These are phyloP conservation scores for Alfaro cultratus DNA, from an alignment of 2,797 vertebrate species.

Conservation along the genomic window DNA sequence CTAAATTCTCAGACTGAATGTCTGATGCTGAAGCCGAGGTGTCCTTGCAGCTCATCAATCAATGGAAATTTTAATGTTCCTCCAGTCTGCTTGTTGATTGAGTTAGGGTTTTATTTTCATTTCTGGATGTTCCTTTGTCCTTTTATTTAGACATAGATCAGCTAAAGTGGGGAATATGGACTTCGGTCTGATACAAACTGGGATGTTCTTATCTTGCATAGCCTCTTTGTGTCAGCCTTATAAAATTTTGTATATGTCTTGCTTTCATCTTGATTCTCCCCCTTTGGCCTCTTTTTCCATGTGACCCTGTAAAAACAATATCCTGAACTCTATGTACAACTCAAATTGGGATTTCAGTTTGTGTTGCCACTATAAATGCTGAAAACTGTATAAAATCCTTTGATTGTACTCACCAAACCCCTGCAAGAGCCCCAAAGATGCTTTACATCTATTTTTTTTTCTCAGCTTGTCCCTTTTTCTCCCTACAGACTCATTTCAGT, in stretches of 20 bases:
- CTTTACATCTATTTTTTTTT: slow-evolving; percentile 57
- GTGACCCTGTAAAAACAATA: slow-evolving; percentile 28
- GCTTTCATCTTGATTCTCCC: background rate
- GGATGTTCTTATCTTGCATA: slow-evolving; percentile 25
- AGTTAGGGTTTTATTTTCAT: slow-evolving; percentile 2
- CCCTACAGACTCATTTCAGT: slow-evolving; percentile 45
- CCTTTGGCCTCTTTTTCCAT: slow-evolving; percentile 20
- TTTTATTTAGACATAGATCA: slow-evolving; percentile 6
- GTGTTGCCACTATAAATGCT: slow-evolving; percentile 3
- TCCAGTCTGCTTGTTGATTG: slow-evolving; percentile 1
- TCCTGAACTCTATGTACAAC: slow-evolving; percentile 16
- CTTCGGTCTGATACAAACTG: slow-evolving; percentile 8
- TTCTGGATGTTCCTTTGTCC: background rate
- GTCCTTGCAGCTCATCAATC: slow-evolving; percentile 26
- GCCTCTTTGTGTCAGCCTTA: slow-evolving; percentile 5
- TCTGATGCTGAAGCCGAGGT: slow-evolving; percentile 32
- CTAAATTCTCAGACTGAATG: slow-evolving; percentile 45
- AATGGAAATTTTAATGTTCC: slow-evolving; percentile 25
- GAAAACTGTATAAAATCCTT: slow-evolving; percentile 53
- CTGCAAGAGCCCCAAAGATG: slow-evolving; percentile 39
- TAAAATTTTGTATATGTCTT: slow-evolving; percentile 20
- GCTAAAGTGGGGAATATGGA: slow-evolving; percentile 4
- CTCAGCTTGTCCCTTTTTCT: slow-evolving; percentile 52
- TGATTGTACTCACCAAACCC: slow-evolving; percentile 44
- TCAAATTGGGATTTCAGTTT: slow-evolving; percentile 1